phyloP scores from a whole-genome alignment of 2,888 invertebrate genomes.

The Epinotia nisella region DNA sequence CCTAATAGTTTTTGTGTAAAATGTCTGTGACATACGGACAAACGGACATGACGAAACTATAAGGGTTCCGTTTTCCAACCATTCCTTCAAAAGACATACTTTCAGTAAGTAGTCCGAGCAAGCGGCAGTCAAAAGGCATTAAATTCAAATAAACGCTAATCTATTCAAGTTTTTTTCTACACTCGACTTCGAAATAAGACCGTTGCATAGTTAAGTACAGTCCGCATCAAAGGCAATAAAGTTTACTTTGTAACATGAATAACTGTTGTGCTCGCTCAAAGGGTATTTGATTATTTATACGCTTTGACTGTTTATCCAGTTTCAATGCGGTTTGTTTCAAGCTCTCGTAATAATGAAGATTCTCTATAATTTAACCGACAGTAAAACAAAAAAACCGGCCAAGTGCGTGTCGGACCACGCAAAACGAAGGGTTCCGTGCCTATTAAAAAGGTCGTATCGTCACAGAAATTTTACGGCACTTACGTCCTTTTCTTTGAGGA shows the following conservation, averaged over 20 bases:
- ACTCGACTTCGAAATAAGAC: neutral
- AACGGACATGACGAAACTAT: too few species aligned
- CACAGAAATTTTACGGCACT: too few species aligned
- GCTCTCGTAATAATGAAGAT: neutral
- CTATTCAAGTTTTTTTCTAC: neutral
- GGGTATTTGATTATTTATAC: neutral
- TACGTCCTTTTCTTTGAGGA: too few species aligned
- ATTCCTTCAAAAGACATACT: neutral
- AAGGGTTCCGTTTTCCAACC: too few species aligned
- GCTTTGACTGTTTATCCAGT: neutral
- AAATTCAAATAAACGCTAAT: neutral
- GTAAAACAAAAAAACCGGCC: too few species aligned
- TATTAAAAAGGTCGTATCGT: too few species aligned
- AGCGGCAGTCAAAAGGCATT: neutral
- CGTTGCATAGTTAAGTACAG: conserved; percentile 2
- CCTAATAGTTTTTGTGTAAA: too few species aligned
- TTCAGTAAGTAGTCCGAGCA: neutral
- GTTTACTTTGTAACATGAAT: conserved; percentile 2
- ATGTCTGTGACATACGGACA: too few species aligned
- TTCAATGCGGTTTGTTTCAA: neutral
- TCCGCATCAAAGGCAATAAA: neutral
- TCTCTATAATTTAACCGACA: too few species aligned
- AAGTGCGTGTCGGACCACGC: too few species aligned
- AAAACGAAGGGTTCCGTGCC: too few species aligned
- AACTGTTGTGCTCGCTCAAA: neutral